Conservation (phyloP, 1,140 invertebrate species). For the Brachionus calyciflorus region DNA sequence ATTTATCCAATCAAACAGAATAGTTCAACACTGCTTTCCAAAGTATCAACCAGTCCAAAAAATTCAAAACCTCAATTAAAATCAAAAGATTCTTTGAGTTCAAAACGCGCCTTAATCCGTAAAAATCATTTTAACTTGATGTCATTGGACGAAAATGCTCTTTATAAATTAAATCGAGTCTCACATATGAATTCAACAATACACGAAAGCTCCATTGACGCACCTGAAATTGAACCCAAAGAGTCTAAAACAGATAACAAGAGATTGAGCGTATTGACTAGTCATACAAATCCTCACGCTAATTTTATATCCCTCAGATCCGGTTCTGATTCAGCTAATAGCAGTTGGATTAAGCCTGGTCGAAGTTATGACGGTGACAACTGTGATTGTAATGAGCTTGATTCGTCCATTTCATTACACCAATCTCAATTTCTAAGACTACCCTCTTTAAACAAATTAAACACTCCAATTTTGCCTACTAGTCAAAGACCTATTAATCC, state of each 20-base stretch:
- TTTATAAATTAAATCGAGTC: conserved; percentile 4
- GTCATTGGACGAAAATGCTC: conserved; percentile 40
- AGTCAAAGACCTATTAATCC: conserved; percentile 39
- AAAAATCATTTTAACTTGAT: conserved; percentile 46
- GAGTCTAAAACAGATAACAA: background rate
- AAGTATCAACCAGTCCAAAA: background rate
- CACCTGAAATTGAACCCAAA: background rate
- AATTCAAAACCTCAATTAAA: background rate
- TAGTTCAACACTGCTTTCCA: background rate
- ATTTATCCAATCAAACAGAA: background rate
- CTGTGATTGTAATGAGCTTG: background rate
- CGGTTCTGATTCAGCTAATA: conserved; percentile 33
- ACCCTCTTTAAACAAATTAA: background rate
- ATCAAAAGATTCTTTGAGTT: background rate
- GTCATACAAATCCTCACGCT: background rate
- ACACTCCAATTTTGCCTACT: background rate
- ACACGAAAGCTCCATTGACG: conserved; percentile 34
- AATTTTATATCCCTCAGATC: conserved; percentile 35
- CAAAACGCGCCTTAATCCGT: background rate
- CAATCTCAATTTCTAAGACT: conserved; percentile 26
- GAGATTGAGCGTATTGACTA: background rate
- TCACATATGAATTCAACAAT: conserved; percentile 28
- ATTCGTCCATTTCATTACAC: background rate
- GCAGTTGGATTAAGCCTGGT: conserved; percentile 38
- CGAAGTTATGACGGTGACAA: conserved; percentile 1